Evolutionary conservation across 2,888 invertebrate species (phyloP).

Genomic region (Eutolmus rufibarbis): DNA sequence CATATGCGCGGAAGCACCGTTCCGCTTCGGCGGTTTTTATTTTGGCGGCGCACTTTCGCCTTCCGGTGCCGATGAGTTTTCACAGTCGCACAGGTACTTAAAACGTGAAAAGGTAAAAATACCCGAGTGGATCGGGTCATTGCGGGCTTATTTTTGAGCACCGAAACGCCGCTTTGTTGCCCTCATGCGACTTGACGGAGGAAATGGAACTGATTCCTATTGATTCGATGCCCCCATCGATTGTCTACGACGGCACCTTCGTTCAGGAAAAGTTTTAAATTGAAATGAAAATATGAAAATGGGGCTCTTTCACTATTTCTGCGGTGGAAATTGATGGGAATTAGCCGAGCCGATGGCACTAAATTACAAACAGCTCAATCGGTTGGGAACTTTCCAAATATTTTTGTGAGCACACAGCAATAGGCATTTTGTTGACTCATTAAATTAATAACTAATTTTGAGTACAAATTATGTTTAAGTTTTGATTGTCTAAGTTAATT

Average conservation of each 20-base stretch:
- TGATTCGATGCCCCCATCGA: not conserved
- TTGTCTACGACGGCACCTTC: not conserved
- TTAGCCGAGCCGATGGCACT: not conserved
- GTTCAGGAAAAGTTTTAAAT: not conserved
- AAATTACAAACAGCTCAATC: not conserved
- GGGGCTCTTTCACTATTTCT: not conserved
- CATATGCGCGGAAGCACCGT: not conserved
- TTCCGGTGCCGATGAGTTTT: conserved; percentile 2
- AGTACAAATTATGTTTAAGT: not conserved
- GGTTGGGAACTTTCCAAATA: not conserved
- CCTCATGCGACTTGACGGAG: not conserved
- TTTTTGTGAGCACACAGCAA: not conserved
- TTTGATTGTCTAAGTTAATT: not conserved
- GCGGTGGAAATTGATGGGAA: not conserved
- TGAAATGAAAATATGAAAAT: not conserved
- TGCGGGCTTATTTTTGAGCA: not conserved
- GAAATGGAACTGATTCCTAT: not conserved
- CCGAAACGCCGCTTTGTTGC: not conserved
- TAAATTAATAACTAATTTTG: not conserved
- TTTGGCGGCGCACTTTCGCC: conserved; percentile 11
- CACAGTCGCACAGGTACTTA: not conserved
- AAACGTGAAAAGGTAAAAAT: not conserved
- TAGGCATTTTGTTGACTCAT: not conserved
- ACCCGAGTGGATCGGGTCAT: not conserved
- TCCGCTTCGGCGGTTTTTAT: not conserved